phyloP scores from a whole-genome alignment of 1,140 invertebrate species.

The Thaumetopoea pityocampa region DNA sequence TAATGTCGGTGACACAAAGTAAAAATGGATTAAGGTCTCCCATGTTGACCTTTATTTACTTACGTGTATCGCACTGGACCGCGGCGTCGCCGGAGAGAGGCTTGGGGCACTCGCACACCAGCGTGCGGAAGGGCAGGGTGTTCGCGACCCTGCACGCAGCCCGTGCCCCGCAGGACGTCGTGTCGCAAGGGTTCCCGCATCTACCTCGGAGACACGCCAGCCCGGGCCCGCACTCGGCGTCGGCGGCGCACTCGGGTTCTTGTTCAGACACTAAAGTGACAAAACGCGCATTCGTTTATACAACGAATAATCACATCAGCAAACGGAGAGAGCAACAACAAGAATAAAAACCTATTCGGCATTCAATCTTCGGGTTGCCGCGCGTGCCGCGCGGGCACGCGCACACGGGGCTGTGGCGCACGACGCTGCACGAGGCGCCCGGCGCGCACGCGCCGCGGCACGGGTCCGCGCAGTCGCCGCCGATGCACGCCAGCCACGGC shows the following conservation, averaged over 20 bases:
- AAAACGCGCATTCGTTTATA: neutral
- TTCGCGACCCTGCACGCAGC: conserved; percentile 89
- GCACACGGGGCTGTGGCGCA: conserved; percentile 86
- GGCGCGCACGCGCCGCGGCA: conserved; percentile 85
- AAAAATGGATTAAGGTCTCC: neutral
- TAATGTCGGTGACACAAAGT: too few relatives aligned
- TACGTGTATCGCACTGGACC: conserved; percentile 86
- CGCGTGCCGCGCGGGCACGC: conserved; percentile 88
- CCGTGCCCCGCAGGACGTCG: conserved; percentile 87
- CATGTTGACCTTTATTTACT: conserved; percentile 24
- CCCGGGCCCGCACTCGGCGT: conserved; percentile 90
- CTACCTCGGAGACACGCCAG: conserved; percentile 87
- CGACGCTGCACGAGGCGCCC: conserved; percentile 83
- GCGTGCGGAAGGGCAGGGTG: conserved; percentile 89
- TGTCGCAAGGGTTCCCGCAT: conserved; percentile 90
- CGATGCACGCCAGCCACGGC: conserved; percentile 83
- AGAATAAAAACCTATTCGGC: conserved; percentile 76
- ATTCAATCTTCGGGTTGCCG: conserved; percentile 85
- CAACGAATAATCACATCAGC: too few relatives aligned
- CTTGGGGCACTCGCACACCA: conserved; percentile 89
- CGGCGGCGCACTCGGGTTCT: conserved; percentile 82
- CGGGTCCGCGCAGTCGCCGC: conserved; percentile 86
- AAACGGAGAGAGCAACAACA: neutral
- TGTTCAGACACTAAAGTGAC: conserved; percentile 14
- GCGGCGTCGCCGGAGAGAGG: conserved; percentile 91